phyloP scores from a whole-genome alignment of 2,797 vertebrate genomes.

The Microctenopoma lineatum region DNA sequence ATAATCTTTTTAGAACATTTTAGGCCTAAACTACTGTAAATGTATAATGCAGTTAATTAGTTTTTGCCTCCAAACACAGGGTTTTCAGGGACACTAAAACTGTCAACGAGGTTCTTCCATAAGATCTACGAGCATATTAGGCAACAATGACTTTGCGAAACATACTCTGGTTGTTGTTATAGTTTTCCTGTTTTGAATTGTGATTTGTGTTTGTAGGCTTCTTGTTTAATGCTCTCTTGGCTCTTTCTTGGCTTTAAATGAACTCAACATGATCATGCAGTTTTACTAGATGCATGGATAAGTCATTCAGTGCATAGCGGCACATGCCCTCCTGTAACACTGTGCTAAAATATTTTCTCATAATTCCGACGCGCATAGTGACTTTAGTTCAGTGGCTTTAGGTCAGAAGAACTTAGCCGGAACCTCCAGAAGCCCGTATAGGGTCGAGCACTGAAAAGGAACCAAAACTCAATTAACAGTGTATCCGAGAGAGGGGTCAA shows the following conservation, averaged over 20 bases:
- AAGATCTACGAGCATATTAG: constrained; percentile 47
- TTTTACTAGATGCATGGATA: constrained; percentile 8
- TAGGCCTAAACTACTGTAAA: neutral
- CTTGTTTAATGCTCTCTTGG: constrained; percentile 45
- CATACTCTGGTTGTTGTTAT: constrained; percentile 38
- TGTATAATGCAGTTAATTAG: constrained; percentile 1
- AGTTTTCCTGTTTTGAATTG: constrained; percentile 51
- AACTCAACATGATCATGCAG: constrained; percentile 28
- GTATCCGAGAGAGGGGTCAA: constrained; percentile 65
- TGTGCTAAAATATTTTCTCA: constrained; percentile 53
- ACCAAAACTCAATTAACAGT: constrained; percentile 83
- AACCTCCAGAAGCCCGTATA: constrained; percentile 63
- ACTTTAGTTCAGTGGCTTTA: constrained; percentile 64
- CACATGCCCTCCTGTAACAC: constrained; percentile 35
- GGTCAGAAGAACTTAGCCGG: constrained; percentile 58
- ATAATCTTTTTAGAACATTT: neutral
- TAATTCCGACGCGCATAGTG: constrained; percentile 48
- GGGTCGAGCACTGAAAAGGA: constrained; percentile 76
- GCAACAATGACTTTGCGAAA: constrained; percentile 54
- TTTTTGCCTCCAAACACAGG: constrained; percentile 3
- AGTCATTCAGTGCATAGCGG: constrained; percentile 42
- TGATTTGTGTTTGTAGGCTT: constrained; percentile 49
- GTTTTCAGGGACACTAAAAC: constrained; percentile 54
- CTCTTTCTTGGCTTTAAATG: constrained; percentile 38
- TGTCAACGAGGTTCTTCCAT: constrained; percentile 32